Percentiles rank a stretch among this genome's conserved stretches.
Evolutionary conservation across 2,113 vertebrate species (phyloP).

Genomic region (Tragelaphus imberbis): DNA sequence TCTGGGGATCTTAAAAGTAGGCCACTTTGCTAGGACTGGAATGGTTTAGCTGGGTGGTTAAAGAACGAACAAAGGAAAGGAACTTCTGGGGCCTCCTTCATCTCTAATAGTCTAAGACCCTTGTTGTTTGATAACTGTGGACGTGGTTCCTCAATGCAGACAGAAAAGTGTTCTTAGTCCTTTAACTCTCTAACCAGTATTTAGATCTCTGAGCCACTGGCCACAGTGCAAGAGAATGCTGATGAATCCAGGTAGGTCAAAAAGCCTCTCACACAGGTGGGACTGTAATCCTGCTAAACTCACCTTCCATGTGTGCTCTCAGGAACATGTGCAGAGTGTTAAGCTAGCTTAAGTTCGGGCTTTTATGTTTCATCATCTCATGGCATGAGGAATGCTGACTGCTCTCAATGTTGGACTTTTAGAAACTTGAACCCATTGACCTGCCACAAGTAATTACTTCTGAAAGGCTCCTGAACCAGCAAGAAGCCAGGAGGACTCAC

Average conservation of each 20-base stretch:
- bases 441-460: conserved; percentile 33
- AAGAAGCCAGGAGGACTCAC: not conserved
- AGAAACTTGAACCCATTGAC: conserved; percentile 78
- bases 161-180: not conserved
- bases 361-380: conserved; percentile 38
- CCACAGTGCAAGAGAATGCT: not conserved
- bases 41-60: not conserved
- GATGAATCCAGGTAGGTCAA: not conserved
- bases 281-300: not conserved
- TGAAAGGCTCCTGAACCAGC: conserved; percentile 50
- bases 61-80: not conserved
- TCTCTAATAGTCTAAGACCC: not conserved
- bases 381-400: conserved; percentile 60
- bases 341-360: not conserved
- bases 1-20: conserved; percentile 10
- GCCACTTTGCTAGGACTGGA: not conserved
- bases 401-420: conserved; percentile 68
- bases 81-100: not conserved
- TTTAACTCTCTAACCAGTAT: not conserved
- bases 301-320: not conserved
- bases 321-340: not conserved
- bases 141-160: not conserved
- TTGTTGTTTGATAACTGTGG: not conserved
- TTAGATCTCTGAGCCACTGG: not conserved
- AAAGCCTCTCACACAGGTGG: not conserved